Evolutionary conservation across 1,140 invertebrate genomes (phyloP).

Genomic region (Colletes gigas): DNA sequence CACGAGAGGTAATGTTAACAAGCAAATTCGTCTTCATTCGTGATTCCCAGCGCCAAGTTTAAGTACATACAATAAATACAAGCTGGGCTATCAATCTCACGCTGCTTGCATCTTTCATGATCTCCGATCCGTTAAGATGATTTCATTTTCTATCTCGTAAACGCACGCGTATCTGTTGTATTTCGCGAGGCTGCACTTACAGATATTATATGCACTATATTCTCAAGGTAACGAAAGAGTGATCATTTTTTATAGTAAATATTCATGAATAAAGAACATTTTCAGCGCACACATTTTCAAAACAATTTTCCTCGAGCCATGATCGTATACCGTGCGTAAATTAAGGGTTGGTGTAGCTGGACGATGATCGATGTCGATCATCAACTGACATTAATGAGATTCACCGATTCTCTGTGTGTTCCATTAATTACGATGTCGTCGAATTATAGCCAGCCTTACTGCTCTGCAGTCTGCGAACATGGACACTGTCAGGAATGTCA

Average conservation of each 20-base stretch:
- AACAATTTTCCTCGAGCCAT: not conserved
- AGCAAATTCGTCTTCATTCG: constrained; percentile 1
- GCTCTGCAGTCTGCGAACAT: not conserved
- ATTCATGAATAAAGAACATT: too few relatives aligned
- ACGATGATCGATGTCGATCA: constrained; percentile 16
- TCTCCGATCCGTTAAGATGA: too few relatives aligned
- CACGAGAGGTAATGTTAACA: not conserved
- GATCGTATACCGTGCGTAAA: not conserved
- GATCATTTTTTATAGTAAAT: too few relatives aligned
- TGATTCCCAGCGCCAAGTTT: not conserved
- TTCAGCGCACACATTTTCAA: not conserved
- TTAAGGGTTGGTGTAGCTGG: not conserved
- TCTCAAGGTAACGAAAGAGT: too few relatives aligned
- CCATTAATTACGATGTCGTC: constrained; percentile 27
- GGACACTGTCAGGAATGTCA: constrained; percentile 27
- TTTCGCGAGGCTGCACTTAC: not conserved
- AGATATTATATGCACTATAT: not conserved
- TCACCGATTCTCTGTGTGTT: constrained; percentile 11
- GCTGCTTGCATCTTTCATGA: not conserved
- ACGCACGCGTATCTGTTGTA: not conserved
- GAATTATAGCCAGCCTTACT: constrained; percentile 14
- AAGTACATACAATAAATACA: not conserved
- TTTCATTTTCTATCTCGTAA: not conserved
- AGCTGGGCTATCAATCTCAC: not conserved
- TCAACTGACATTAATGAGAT: constrained; percentile 17